Percentiles rank a stretch among this genome's conserved stretches.
Evolutionary conservation across 1,140 invertebrate genomes (phyloP).

Genomic region (Drosophila subobscura): DNA sequence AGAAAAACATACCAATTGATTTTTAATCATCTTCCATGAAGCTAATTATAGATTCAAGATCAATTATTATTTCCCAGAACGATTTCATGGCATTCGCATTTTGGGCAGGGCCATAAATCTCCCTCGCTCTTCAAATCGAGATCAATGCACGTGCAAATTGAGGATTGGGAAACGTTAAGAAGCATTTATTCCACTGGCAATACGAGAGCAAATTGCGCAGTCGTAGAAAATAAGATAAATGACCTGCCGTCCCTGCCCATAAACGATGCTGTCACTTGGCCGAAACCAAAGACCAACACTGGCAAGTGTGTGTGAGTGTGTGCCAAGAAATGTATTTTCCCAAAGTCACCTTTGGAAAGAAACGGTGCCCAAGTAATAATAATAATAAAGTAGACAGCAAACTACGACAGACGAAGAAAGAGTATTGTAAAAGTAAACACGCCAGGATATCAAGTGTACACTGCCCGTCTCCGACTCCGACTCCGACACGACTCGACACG

Average conservation of each 20-base stretch:
- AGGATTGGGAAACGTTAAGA: slow-evolving; percentile 42
- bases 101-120: slow-evolving; percentile 28
- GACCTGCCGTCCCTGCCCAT: slow-evolving; percentile 66
- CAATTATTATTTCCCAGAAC: slow-evolving; percentile 43
- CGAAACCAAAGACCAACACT: slow-evolving; percentile 26
- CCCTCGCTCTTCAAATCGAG: slow-evolving; percentile 48
- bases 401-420: slow-evolving; percentile 52
- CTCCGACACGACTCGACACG: slow-evolving; percentile 6
- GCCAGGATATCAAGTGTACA: slow-evolving; percentile 82
- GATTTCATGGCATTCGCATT: slow-evolving; percentile 52
- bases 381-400: slow-evolving; percentile 65
- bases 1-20: not conserved
- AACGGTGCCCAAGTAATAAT: slow-evolving; percentile 52
- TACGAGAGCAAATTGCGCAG: slow-evolving; percentile 50
- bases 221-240: slow-evolving; percentile 58
- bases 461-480: slow-evolving; percentile 26
- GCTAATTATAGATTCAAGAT: slow-evolving; percentile 44
- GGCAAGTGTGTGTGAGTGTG: slow-evolving; percentile 55
- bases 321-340: slow-evolving; percentile 51
- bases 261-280: slow-evolving; percentile 76
- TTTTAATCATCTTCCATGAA: slow-evolving; percentile 13
- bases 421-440: slow-evolving; percentile 82
- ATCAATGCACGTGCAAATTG: slow-evolving; percentile 75
- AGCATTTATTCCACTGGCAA: slow-evolving; percentile 33
- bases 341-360: slow-evolving; percentile 69